These are phyloP conservation scores for Daubentonia madagascariensis DNA, from an alignment of 2,113 vertebrate species.

Conservation along the genomic window DNA sequence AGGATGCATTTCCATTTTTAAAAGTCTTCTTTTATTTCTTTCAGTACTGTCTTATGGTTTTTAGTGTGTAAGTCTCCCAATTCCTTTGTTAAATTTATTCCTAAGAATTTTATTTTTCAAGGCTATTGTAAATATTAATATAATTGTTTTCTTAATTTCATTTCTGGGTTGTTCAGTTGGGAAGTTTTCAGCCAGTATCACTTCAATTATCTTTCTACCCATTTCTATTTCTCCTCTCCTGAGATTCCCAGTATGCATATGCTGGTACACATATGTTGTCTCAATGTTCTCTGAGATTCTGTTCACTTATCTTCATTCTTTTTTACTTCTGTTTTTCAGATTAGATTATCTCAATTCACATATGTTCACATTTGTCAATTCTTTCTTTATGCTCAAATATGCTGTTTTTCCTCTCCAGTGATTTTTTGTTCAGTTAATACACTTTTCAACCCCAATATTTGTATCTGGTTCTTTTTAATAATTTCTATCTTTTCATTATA, in stretches of 20 bases:
- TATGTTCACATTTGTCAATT: neutral
- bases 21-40: no score
- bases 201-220: neutral
- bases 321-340: neutral
- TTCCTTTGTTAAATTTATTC: no score
- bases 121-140: no score
- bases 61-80: no score
- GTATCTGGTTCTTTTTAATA: neutral
- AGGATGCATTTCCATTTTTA: no score
- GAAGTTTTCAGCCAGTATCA: neutral
- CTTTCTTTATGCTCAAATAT: neutral
- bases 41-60: no score
- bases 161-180: neutral
- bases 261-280: no score
- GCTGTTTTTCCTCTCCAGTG: neutral
- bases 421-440: neutral
- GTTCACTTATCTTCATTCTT: no score
- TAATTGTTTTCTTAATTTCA: neutral
- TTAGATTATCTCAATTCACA: neutral
- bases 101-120: no score
- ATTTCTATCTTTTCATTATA: neutral
- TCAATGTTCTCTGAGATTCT: neutral
- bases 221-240: neutral
- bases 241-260: neutral
- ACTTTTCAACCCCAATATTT: neutral